Base-by-base conservation (phyloP, 2,113 vertebrate genomes). In the Grallaria varia region DNA sequence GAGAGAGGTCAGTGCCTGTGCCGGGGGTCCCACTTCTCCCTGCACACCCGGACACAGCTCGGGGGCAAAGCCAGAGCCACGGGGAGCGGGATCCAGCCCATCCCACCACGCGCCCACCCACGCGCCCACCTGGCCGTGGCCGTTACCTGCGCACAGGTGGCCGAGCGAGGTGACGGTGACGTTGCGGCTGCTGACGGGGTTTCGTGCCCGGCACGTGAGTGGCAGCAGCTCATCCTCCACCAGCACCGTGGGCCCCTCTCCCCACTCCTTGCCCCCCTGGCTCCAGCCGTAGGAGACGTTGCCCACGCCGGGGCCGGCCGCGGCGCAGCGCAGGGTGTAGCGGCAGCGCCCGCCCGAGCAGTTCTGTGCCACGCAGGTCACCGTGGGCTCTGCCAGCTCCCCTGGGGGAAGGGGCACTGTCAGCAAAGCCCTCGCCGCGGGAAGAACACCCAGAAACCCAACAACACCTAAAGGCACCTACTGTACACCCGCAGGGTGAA, bases 211-310 rank as follows among this genome's bases (percentile, higher is more conserved):
- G 84, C 94, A 95, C 0, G 37, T 91, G 10, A 81, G 19, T 11
- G 33, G 22, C 2, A 3, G 7, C 1, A 0, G 5, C 44, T 50
- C 1, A 21, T 5, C 28, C 24, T 59, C 47, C 63, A 82, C 11
- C 45, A 30, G 5, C 50, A 56, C 2, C 6, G 0, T 1, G 33
- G 81, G 16, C 3, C 11, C 76, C 9, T 47, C 0, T 0, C 0
- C 3, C 44, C 2, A 0, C 6, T 0, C 33, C 56, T 0, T 0
- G 0, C 21, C 56, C 2, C 19, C 19, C 12, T 0, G 0, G 25
- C 9, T 84, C 94, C 94, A 95, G 14, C 0, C 0, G 4, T 84
- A 95, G 78, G 58, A 76, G 25, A 80, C 1, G 2, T 45, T 8
- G 5, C 83, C 56, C 0, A 4, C 20, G 11, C 13, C 39, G 1